These are phyloP conservation scores for Tenthredo notha DNA, from an alignment of 2,888 invertebrate species.

Conservation along the genomic window DNA sequence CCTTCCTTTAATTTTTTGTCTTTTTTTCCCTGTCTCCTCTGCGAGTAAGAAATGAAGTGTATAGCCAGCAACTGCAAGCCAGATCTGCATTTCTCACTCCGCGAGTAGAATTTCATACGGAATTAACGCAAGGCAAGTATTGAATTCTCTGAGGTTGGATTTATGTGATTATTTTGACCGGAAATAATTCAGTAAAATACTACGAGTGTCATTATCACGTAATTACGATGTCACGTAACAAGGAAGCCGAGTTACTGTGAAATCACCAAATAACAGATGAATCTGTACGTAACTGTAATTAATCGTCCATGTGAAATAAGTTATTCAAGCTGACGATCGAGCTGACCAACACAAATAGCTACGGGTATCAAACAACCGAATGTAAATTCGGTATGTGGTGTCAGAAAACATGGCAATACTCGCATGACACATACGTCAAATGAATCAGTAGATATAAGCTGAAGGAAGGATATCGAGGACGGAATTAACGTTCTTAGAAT, in stretches of 20 bases:
- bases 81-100: not conserved
- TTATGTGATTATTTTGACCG: not conserved
- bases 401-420: constrained; percentile 3
- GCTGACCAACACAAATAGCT: constrained; percentile 7
- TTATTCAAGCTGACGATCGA: constrained; percentile 27
- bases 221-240: constrained; percentile 45
- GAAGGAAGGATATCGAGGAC: not conserved
- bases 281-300: constrained; percentile 28
- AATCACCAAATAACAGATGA: constrained; percentile 20
- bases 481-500: constrained; percentile 55
- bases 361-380: not conserved
- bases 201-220: constrained; percentile 5
- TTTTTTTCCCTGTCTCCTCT: not conserved
- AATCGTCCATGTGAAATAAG: constrained; percentile 41
- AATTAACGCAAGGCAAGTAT: not conserved
- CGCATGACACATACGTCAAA: not conserved
- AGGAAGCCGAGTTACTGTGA: not conserved
- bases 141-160: not conserved
- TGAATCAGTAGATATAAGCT: not conserved
- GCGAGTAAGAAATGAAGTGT: not conserved
- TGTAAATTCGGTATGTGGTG: not conserved
- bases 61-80: not conserved
- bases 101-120: not conserved
- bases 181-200: constrained; percentile 22
- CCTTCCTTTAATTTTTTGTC: not conserved